These are phyloP conservation scores for Cordilura impudica DNA, from an alignment of 2,888 invertebrate genomes.

Conservation along the genomic window DNA sequence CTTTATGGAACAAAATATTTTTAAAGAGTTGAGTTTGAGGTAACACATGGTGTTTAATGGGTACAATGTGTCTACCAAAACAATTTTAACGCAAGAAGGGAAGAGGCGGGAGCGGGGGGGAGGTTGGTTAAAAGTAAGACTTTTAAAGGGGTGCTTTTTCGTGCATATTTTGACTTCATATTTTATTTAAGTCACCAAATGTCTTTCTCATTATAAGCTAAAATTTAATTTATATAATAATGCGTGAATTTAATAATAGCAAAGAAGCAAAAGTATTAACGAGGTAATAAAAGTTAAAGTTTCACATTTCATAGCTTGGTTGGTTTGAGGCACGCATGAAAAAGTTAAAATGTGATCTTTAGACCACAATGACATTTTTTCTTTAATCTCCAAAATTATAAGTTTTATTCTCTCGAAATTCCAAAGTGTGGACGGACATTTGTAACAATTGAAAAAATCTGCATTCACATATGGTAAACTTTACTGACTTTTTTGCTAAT, in stretches of 20 bases:
- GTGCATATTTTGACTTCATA: conserved; percentile 59
- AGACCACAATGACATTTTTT: too few relatives aligned
- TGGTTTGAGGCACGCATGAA: too few relatives aligned
- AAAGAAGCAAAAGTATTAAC: not conserved
- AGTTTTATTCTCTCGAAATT: too few relatives aligned
- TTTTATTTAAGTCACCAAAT: conserved; percentile 60
- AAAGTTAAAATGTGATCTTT: too few relatives aligned
- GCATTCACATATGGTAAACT: too few relatives aligned
- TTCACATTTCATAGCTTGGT: too few relatives aligned
- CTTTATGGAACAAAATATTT: conserved; percentile 8
- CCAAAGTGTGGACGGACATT: too few relatives aligned
- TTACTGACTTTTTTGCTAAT: too few relatives aligned
- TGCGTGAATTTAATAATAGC: conserved; percentile 61
- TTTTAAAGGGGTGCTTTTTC: conserved; percentile 49
- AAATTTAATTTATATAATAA: conserved; percentile 57
- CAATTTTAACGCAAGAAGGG: not conserved
- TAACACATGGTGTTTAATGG: conserved; percentile 57
- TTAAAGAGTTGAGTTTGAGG: conserved; percentile 31
- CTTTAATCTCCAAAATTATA: too few relatives aligned
- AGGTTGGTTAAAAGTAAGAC: not conserved
- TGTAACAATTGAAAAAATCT: too few relatives aligned
- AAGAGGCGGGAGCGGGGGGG: not conserved
- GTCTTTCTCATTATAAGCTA: conserved; percentile 53
- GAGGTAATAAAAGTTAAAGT: not conserved
- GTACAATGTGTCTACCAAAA: conserved; percentile 54